Conservation (phyloP, 2,113 vertebrate species). For the Rhineura floridana region DNA sequence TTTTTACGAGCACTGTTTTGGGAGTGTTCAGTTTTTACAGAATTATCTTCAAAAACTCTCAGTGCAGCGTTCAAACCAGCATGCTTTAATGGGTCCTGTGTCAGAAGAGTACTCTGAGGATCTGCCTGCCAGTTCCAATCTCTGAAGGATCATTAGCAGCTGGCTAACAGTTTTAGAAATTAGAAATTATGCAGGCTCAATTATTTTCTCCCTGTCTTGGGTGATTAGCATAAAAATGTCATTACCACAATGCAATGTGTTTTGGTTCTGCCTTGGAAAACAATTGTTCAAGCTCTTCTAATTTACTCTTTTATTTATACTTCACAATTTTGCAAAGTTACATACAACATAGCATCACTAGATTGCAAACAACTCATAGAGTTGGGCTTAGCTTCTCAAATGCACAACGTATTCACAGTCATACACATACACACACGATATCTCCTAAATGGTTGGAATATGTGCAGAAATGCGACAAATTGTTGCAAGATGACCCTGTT, state of each 20-base stretch:
- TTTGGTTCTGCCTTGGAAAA: constrained; percentile 51
- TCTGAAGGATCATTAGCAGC: constrained; percentile 34
- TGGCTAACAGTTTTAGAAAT: constrained; percentile 46
- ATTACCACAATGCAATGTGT: constrained; percentile 20
- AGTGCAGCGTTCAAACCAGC: not conserved
- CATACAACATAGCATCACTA: not conserved
- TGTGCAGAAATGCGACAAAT: not conserved
- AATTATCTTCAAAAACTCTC: constrained; percentile 13
- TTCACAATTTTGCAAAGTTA: constrained; percentile 39
- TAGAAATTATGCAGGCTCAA: constrained; percentile 39
- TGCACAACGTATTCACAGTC: not conserved
- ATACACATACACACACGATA: not conserved
- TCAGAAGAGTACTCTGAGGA: not conserved
- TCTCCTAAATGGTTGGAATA: not conserved
- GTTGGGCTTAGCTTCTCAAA: not conserved
- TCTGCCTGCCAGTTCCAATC: not conserved
- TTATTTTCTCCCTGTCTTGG: constrained; percentile 38
- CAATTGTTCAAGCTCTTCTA: constrained; percentile 40
- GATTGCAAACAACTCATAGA: not conserved
- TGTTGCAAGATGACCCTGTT: not conserved
- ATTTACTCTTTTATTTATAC: constrained; percentile 39
- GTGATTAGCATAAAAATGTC: constrained; percentile 44
- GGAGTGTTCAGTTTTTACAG: constrained; percentile 26
- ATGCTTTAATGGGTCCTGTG: not conserved
- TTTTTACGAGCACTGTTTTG: constrained; percentile 23